Evolutionary conservation across 2,113 vertebrate species (phyloP), one percentile per base, ranked within the genome.

Genomic region (Ceyx cyanopectus): DNA sequence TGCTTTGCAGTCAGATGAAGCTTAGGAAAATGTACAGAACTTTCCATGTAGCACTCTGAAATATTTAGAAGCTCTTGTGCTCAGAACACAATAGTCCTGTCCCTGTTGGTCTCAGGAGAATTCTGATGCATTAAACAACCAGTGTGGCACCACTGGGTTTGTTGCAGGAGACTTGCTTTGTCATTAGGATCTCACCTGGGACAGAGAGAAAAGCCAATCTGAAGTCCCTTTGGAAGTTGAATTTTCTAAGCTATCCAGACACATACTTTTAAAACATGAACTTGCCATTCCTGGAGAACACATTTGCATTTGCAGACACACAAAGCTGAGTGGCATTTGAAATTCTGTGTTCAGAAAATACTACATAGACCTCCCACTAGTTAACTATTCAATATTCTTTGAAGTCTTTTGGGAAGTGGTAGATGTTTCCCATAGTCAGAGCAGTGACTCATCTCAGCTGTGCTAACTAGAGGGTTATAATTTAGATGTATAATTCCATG

Each of bases 371-470:
- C 60, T 89, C 45, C 75, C 67, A 32, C n/a, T 54, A 45, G 37
- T 87, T 85, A 73, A 32, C 69, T 76, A 5, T 30, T 78, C 32
- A n/a, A 27, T 69, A 14, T 37, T 81, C 69, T 75, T 37, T 66
- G 60, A 54, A 56, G 30, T 57, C 51, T 48, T 48, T 17, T 46
- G 90, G 48, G 41, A 81, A 45, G 43, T 17, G 53, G 34, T 62
- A 48, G 76, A 19, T 90, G 80, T 68, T 87, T 92, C 34, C 56
- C 57, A 14, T 12, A 81, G 60, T 66, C 67, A 76, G 66, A 92
- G 89, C 23, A 89, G 43, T 87, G 87, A 85, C 78, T 87, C 69
- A 89, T 72, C 70, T 85, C 90, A 95, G 90, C 79, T 84, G 81
- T 81, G 78, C 81, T 93, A 68, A 87, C 26, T 50, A 66, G 34